These are phyloP conservation scores for Cebus imitator DNA, from an alignment of 2,113 vertebrate genomes.

Conservation along the genomic window DNA sequence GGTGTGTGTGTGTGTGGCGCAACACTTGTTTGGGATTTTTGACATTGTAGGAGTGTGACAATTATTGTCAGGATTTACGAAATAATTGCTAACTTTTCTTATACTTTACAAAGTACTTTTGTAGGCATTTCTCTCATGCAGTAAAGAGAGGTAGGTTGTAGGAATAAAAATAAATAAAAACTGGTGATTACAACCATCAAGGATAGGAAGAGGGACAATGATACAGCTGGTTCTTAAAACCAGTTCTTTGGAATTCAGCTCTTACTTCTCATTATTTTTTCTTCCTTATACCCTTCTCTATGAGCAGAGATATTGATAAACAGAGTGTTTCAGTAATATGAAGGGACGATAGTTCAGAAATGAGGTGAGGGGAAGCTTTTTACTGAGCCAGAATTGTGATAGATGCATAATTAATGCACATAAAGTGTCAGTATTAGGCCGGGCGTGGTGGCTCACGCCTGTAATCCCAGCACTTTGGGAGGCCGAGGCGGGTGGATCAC, in stretches of 20 bases:
- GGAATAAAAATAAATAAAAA: not conserved
- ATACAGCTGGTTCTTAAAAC: not conserved
- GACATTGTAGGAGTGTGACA: not conserved
- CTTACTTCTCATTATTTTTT: slow-evolving; percentile 27
- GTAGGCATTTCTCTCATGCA: not conserved
- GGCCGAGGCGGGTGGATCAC: no score
- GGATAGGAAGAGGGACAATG: not conserved
- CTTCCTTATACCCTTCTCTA: not conserved
- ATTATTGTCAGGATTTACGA: not conserved
- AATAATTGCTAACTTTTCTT: slow-evolving; percentile 8
- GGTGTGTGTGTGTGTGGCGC: not conserved
- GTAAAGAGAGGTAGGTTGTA: not conserved
- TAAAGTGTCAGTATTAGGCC: not conserved
- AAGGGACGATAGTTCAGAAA: not conserved
- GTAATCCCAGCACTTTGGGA: no score
- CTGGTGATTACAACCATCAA: not conserved
- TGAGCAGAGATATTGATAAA: not conserved
- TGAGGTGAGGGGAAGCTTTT: not conserved
- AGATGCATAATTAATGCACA: not conserved
- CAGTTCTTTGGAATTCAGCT: slow-evolving; percentile 20
- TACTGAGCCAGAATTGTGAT: not conserved
- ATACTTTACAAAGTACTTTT: slow-evolving; percentile 10
- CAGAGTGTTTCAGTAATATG: not conserved
- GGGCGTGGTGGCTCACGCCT: no score
- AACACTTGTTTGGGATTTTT: not conserved